Evolutionary conservation across 2,888 invertebrate genomes (phyloP), one percentile per base, ranked within the genome.

Genomic region (Linnaemya vulpina): DNA sequence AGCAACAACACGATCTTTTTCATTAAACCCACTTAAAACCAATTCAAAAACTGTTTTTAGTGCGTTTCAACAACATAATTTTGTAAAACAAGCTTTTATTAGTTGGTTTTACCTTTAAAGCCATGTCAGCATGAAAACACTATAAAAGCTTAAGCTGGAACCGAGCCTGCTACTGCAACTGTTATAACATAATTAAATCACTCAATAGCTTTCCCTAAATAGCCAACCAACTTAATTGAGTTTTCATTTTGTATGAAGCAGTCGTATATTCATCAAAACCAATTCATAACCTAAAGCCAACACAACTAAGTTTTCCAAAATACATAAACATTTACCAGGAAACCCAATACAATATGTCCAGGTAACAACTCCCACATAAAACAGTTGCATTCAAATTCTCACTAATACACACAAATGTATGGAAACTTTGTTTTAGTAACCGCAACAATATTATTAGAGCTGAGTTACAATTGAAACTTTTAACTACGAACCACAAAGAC

Each of bases 191-290:
- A 60, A 60, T 73, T 60, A 68, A 76, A 75, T 75, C 43, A 43
- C 77, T 83, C 68, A 84, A 76, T 77, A 86, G 67, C 78, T 79
- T 63, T 75, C 73, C 84, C 43, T 76, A 87, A 86, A 80, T 63
- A 68, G 71, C 68, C 78, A 87, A 84, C 78, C 73, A 83, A 75
- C 83, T 86, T 83, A 87, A 87, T 87, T 86, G 76, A 84, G 86
- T 86, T 86, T 68, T 55, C 63, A 17, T n/a, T 46, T 74, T 78
- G 53, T 46, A 40, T 63, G 30, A 75, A 75, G 53, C 25, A 70
- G 71, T 75, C 1, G 20, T 68, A 62, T 53, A 40, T 35, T 40
- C 20, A 49, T 10, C 20, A 79, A 62, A 77, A 55, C 35, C 30
- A 2, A 55, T 35, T 17, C n/a, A 65, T 35, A 30, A 58, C 38